Base-by-base conservation (phyloP, 2,113 vertebrate species). In the Buteo buteo region DNA sequence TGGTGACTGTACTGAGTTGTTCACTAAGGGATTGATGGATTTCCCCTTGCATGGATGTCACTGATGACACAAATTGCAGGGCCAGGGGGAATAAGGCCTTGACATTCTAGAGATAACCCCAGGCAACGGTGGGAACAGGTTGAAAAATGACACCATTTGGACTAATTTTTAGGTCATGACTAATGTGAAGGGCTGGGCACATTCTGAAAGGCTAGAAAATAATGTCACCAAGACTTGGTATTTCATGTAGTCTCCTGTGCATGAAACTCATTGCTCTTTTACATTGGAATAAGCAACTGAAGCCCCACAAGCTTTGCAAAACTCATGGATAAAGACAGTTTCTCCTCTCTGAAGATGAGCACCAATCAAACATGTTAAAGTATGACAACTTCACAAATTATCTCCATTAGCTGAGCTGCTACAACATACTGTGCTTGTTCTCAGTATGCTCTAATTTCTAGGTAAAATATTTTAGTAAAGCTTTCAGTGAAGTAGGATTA, bases 61-160 rank as follows among this genome's bases (percentile, higher is more conserved):
- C 10, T 65, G 84, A 91, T 90, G 87, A 76, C 92, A 93, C 29
- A 95, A 79, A 89, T 89, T 93, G 81, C 61, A 76, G 19, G 40
- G 34, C 81, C 54, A 82, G 32, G 28, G 70, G 57, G 84, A 94
- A 72, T 47, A 87, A 74, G 47, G 18, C 34, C 65, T 78, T 91
- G 66, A 85, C 70, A 65, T 93, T 95, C 80, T 58, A 44, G 72
- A 77, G 22, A 86, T 62, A 94, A 88, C 88, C 82, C 40, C 49
- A 88, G 79, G 90, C 31, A 93, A 82, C 0, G 0, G 24, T 67
- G 26, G 50, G 47, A 94, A 74, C 77, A 93, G 31, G n/a, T 74
- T 87, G 95, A 96, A 91, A 96, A 95, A 89, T 96, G 6, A 82
- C 40, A 81, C 24, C 22, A 87, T 64, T 94, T 78, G 42, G 42